Evolutionary conservation across 2,113 vertebrate species (phyloP).

Genomic region (Monarcha castaneiventris): DNA sequence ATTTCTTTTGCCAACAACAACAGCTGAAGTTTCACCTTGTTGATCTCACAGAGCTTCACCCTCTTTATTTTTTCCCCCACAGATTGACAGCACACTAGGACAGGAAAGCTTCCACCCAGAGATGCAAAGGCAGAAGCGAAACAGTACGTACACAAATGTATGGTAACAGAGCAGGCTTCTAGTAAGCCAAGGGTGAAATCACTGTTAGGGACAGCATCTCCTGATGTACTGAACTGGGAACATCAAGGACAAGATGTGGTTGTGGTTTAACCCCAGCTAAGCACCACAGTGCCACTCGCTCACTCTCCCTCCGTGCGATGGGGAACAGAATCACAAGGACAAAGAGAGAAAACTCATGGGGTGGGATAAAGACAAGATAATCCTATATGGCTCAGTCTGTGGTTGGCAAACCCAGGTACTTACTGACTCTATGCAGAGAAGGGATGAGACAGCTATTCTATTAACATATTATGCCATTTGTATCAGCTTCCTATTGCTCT

Average conservation of each 20-base stretch:
- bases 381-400: neutral
- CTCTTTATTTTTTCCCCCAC: neutral
- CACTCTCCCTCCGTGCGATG: accelerated
- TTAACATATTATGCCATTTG: neutral
- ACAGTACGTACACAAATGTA: conserved; percentile 11
- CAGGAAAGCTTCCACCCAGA: neutral
- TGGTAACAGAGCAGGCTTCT: neutral
- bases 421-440: neutral
- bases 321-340: neutral
- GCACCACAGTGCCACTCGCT: accelerated
- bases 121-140: conserved; percentile 38
- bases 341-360: neutral
- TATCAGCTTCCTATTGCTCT: neutral
- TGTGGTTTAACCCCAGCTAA: neutral
- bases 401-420: neutral
- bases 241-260: neutral
- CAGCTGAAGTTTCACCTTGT: neutral
- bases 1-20: neutral
- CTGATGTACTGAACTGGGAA: neutral
- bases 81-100: neutral
- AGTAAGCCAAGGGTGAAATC: neutral
- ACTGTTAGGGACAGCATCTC: neutral
- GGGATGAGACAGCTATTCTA: neutral
- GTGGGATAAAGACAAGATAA: neutral
- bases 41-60: neutral